Evolutionary conservation across 2,888 invertebrate genomes (phyloP), one percentile per base, ranked within the genome.

Genomic region (Mystacides longicornis): DNA sequence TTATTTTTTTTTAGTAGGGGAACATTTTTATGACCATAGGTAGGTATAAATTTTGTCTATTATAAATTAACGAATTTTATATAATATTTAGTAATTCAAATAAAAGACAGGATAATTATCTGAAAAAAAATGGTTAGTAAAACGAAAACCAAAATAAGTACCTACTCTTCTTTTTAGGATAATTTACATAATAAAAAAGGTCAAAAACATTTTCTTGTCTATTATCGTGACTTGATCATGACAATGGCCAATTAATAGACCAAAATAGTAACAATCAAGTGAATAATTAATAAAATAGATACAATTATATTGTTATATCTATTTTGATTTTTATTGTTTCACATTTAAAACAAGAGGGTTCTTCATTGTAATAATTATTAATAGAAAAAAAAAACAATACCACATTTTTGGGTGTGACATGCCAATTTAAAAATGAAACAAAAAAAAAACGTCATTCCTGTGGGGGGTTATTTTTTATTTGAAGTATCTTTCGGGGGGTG

Each of bases 401-500:
- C 37, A 37, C 37, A 37, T 7, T 37, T n/a, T 27, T 14, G 14
- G 14, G 3, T 3, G 37, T 37, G 16, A 14, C 37, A 37, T 37
- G 37, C 37, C 37, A 37, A 37, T 37, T 37, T 37, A 37, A 37
- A 37, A 27, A 27, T 11, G n/a, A n/a, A n/a, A n/a, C n/a, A n/a
- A 27, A 27, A 37, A 37, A 37, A 37, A 37, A 37, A 7, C 37
- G 37, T 37, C n/a, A 16, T 37, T 4, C 16, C 37, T 27, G 37
- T 37, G 37, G 16, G 37, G 37, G 27, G 37, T 37, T 37, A n/a
- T 37, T 37, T n/a, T n/a, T n/a, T n/a, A n/a, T n/a, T n/a, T 22
- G 14, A 16, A 37, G 37, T 37, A 16, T 14, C n/a, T 37, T n/a
- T 11, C 7, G 7, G 37, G 47, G 52, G 49, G 52, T 52, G 52